Conservation (phyloP, 2,888 invertebrate genomes). For the Polydrusus pterygomalis region DNA sequence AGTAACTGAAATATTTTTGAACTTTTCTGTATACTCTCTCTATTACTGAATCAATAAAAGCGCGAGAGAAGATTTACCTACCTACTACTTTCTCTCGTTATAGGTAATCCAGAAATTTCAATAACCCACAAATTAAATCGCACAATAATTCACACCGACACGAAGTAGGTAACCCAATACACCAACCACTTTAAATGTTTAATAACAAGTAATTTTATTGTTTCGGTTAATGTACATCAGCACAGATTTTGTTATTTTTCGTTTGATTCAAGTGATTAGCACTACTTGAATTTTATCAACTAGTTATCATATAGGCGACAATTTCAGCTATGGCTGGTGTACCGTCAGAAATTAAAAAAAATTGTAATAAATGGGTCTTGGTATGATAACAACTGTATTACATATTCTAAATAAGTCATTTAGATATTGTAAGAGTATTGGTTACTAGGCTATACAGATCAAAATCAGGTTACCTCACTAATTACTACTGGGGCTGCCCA, state of each 20-base stretch:
- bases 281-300: conserved; percentile 38
- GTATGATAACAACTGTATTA: background rate
- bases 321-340: conserved; percentile 21
- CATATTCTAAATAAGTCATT: too few relatives aligned
- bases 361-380: background rate
- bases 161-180: background rate
- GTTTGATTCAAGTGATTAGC: conserved; percentile 32
- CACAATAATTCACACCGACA: background rate
- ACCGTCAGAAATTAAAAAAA: conserved; percentile 14
- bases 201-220: conserved; percentile 32
- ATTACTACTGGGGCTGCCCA: too few relatives aligned
- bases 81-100: background rate
- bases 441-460: too few relatives aligned
- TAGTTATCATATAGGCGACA: conserved; percentile 25
- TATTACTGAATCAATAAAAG: too few relatives aligned
- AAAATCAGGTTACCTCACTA: too few relatives aligned
- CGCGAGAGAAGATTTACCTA: background rate
- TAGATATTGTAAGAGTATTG: too few relatives aligned
- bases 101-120: background rate
- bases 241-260: conserved; percentile 33
- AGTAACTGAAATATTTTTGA: too few relatives aligned
- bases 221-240: conserved; percentile 21
- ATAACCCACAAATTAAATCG: background rate
- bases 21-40: too few relatives aligned
- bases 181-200: conserved; percentile 4